Evolutionary conservation across 2,797 vertebrate species (phyloP).

Genomic region (Catharus ustulatus): DNA sequence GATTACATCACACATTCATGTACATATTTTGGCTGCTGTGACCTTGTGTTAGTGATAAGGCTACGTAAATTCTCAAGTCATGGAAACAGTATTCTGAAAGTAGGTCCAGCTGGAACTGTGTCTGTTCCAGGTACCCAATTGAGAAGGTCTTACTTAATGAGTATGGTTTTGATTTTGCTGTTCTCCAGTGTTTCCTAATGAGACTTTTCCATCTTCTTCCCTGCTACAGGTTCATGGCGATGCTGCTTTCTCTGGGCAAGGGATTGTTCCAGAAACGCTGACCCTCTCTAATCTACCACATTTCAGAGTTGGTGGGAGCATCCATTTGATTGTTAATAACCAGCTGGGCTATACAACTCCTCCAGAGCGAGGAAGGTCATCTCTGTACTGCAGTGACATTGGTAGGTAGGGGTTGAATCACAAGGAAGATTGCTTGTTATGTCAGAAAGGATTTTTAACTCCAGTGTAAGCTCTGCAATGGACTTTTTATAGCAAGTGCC

Average conservation of each 20-base stretch:
- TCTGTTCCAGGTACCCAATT: neutral
- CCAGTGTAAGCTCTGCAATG: neutral
- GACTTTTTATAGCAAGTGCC: neutral
- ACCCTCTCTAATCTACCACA: conserved; percentile 94
- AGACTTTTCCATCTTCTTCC: neutral
- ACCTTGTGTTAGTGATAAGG: neutral
- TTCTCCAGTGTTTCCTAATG: neutral
- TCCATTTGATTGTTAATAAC: conserved; percentile 98
- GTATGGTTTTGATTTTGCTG: neutral
- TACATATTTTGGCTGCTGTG: neutral
- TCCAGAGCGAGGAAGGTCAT: conserved; percentile 90
- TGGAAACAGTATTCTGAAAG: neutral
- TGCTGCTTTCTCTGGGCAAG: conserved; percentile 94
- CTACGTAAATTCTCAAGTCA: neutral
- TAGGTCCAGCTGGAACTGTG: neutral
- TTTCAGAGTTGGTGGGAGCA: conserved; percentile 94
- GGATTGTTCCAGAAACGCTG: conserved; percentile 93
- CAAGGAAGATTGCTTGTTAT: neutral
- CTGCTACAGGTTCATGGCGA: conserved; percentile 90
- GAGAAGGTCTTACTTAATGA: neutral
- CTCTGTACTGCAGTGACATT: conserved; percentile 93
- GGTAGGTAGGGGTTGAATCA: conserved; percentile 78
- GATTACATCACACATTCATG: neutral
- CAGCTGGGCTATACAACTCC: conserved; percentile 98
- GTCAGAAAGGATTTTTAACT: neutral